These are phyloP conservation scores for Gouania willdenowi DNA, from an alignment of 2,797 vertebrate species.

Conservation along the genomic window DNA sequence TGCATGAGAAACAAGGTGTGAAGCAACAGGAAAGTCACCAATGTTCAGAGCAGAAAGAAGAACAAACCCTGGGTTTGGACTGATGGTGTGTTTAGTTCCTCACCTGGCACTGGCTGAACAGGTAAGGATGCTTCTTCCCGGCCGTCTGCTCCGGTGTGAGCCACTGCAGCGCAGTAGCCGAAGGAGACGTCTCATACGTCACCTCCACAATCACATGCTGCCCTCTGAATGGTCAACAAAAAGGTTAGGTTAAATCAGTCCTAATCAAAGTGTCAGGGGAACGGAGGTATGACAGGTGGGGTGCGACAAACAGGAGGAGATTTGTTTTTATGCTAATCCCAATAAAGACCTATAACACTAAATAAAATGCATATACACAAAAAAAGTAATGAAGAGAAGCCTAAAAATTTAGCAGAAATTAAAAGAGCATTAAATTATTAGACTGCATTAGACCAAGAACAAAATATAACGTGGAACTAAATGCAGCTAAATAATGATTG, in stretches of 20 bases:
- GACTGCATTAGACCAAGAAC: no score
- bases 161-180: conserved; percentile 91
- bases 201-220: conserved; percentile 90
- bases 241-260: neutral
- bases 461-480: no score
- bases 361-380: no score
- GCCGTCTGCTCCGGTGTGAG: conserved; percentile 90
- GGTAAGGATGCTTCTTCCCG: conserved; percentile 88
- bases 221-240: conserved; percentile 73
- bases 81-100: neutral
- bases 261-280: neutral
- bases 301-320: conserved; percentile 20
- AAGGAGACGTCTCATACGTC: conserved; percentile 88
- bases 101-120: conserved; percentile 97
- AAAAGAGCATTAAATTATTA: no score
- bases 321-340: no score
- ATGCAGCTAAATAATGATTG: no score
- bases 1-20: no score
- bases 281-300: neutral
- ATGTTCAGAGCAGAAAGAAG: no score
- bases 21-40: no score
- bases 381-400: no score
- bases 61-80: neutral
- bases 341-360: no score
- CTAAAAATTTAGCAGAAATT: no score